Evolutionary conservation across 2,888 invertebrate species (phyloP), one percentile per base, ranked within the genome.

Genomic region (Hyposoter dolosus): DNA sequence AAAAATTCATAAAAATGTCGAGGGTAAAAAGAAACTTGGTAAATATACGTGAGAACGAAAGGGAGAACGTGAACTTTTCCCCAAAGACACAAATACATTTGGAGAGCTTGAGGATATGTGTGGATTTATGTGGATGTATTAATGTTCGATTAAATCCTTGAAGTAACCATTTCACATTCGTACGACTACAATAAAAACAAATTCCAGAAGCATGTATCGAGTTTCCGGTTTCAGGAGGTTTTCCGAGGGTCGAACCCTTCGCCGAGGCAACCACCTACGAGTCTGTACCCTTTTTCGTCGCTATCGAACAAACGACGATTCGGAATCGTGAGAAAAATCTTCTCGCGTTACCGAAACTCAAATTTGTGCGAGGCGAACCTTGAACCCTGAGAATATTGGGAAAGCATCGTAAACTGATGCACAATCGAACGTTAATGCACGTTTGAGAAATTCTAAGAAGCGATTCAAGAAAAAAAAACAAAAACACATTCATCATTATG

Each of bases 241-340:
- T 53, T 79, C 53, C 79, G 63, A 69, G 78, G 85, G 74, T 56
- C 63, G 43, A 85, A 85, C 76, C 76, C 85, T 83, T 83, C 80
- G 79, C 66, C 75, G 68, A 72, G 80, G 47, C n/a, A 40, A 47
- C 71, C 71, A 80, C 63, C 79, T 47, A 63, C 80, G 47, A 79
- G 35, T 82, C 72, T 82, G 63, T 75, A 60, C 78, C 28, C 60
- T 53, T 40, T 19, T 43, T 17, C 17, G 10, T 40, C 9, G 40
- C 40, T n/a, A 4, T 19, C 23, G 40, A 56, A 74, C 40, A n/a
- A 56, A 74, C 40, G 9, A n/a, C 35, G n/a, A 10, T 43, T 56
- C 56, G n/a, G 0, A 40, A 56, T 43, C 40, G 74, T 74, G 74
- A 74, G 74, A 74, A 74, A 74, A 74, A 40, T 74, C 40, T 17